Evolutionary conservation across 2,113 vertebrate genomes (phyloP), one percentile per base, ranked within the genome.

Genomic region (Oenanthe melanoleuca): DNA sequence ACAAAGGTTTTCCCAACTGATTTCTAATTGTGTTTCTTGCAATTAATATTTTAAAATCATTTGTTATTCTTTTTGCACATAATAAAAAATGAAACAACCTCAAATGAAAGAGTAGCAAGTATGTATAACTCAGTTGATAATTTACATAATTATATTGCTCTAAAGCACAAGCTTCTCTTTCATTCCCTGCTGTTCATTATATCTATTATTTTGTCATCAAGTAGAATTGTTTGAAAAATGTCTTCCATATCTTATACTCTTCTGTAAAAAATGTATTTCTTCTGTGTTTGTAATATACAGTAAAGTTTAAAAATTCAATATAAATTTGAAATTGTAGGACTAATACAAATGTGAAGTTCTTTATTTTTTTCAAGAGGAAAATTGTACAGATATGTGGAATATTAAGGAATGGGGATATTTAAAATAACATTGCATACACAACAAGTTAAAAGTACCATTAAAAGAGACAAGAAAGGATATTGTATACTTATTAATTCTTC

Each of bases 61-160:
- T 88, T 89, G 3, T 65, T 63, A 53, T 55, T 91, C 89, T 92
- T 61, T n/a, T 57, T 65, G 20, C 10, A 33, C 26, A 28, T 23
- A 70, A 56, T 29, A 84, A 75, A 94, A 96, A 71, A 59, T 23
- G 33, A 75, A 83, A 53, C 19, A 73, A 69, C 19, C 7, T 80
- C 47, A 88, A 88, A 74, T 42, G 33, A 83, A 73, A 49, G 8
- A 72, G 49, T 26, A 90, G n/a, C 20, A 73, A 52, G 14, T 29
- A 49, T 82, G 15, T 65, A 49, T 49, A 64, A 64, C 40, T 75
- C 21, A 59, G 29, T 44, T 47, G 31, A 64, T 77, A 69, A 86
- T 88, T 90, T 80, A 40, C 83, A 80, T 86, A 92, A 86, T 90
- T 82, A 83, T 38, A 83, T 80, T 75, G 21, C 50, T 95, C 84